These are phyloP conservation scores for Malaclemys terrapin DNA, from an alignment of 2,113 vertebrate species.

Conservation along the genomic window DNA sequence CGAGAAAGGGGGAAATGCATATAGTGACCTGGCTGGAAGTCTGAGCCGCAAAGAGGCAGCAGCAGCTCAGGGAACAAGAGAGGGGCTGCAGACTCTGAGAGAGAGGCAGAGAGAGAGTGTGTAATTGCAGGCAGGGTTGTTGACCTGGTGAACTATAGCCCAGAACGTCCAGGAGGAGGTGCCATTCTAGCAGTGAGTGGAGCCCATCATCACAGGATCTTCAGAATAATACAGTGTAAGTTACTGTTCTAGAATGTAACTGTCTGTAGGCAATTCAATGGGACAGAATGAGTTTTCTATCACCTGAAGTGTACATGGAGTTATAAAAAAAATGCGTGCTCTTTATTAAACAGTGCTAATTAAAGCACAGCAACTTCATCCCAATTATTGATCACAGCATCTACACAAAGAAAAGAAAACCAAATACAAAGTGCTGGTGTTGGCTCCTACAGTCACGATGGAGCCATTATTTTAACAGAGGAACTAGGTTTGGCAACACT, in stretches of 20 bases:
- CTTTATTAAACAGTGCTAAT: background rate
- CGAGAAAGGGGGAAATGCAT: too few species aligned
- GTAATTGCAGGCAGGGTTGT: too few species aligned
- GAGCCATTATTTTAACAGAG: background rate
- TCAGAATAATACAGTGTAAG: background rate
- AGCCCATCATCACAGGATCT: background rate
- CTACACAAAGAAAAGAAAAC: background rate
- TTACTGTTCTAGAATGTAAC: background rate
- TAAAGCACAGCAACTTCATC: conserved; percentile 4
- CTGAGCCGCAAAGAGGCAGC: too few species aligned
- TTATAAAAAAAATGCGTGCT: background rate
- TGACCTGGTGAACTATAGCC: too few species aligned
- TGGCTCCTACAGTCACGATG: background rate
- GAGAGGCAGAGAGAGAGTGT: too few species aligned
- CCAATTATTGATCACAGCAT: background rate
- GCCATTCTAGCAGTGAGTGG: too few species aligned
- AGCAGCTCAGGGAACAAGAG: too few species aligned
- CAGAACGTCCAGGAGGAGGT: too few species aligned
- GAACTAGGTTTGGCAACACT: background rate
- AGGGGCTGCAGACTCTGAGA: too few species aligned
- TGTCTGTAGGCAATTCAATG: background rate
- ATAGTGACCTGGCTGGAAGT: too few species aligned
- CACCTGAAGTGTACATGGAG: background rate
- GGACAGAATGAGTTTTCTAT: background rate
- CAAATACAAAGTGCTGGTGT: too few species aligned